A percentile compares a stretch with the other conserved stretches of the same genome.
phyloP scores from a whole-genome alignment of 2,888 invertebrate genomes.

The Nephrotoma guestfalica region DNA sequence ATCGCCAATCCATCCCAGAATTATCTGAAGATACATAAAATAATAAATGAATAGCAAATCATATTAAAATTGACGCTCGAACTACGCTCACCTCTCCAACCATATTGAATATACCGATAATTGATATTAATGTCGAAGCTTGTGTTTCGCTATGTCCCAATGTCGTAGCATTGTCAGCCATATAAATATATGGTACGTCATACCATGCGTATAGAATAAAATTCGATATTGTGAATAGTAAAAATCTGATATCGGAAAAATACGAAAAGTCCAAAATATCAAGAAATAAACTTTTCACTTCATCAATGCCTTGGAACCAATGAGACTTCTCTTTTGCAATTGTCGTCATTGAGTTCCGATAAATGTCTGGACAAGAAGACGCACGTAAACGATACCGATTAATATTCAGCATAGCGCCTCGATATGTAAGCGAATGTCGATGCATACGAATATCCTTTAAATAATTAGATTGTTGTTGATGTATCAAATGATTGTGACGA shows the following conservation, averaged over 20 bases:
- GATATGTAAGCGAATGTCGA: constrained; percentile 63
- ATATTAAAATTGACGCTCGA: neutral
- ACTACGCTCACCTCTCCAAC: constrained; percentile 57
- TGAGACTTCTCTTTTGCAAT: constrained; percentile 59
- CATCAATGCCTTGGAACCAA: constrained; percentile 60
- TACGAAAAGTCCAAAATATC: constrained; percentile 73
- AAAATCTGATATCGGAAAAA: constrained; percentile 56
- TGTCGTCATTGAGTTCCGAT: constrained; percentile 71
- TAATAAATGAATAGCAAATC: neutral
- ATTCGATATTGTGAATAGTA: constrained; percentile 73
- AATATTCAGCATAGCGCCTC: constrained; percentile 76
- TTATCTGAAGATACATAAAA: constrained; percentile 39
- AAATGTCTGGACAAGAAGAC: constrained; percentile 83
- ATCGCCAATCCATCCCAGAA: constrained; percentile 81
- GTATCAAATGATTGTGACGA: neutral
- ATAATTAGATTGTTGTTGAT: constrained; percentile 35
- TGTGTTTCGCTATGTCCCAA: constrained; percentile 57
- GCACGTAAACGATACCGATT: constrained; percentile 65
- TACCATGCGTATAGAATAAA: constrained; percentile 85
- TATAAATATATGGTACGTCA: constrained; percentile 86
- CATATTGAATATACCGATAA: constrained; percentile 80
- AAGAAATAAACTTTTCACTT: constrained; percentile 58
- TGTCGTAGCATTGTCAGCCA: constrained; percentile 63
- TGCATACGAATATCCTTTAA: constrained; percentile 60
- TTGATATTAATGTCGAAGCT: constrained; percentile 68